Base-by-base conservation (phyloP, 2,113 vertebrate species). In the Strix uralensis region DNA sequence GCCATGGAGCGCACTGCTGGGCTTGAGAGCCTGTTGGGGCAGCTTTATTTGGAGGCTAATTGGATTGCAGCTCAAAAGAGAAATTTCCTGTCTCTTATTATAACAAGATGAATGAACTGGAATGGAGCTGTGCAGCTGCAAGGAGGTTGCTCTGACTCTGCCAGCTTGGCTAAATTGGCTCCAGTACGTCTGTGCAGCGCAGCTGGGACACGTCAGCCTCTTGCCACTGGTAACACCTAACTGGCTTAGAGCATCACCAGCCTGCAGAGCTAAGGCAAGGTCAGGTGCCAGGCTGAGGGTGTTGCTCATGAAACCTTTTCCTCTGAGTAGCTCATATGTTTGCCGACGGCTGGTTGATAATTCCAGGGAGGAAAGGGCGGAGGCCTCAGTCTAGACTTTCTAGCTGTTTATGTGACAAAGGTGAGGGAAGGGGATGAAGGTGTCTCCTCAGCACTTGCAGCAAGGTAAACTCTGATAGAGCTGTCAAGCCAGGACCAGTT, bases 11-110 rank as follows among this genome's bases (percentile, higher is more conserved):
- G 81, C 65, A 79, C 5, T 82, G 52, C 90, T 75, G 80, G 66
- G 57, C 71, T 83, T 78, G 1, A 84, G 84, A 75, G 95, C 65
- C 78, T 58, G 21, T 18, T 81, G 65, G 92, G 81, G 32, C 81
- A 51, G 85, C 65, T 96, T 85, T 75, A 62, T 93, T 94, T 72
- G 90, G 57, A 81, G 74, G 8, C 38, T 72, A 96, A 90, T 92
- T 71, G 74, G 70, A 52, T 87, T 94, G 58, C 34, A 57, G 65
- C 85, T 92, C 57, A 38, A 81, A 92, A 61, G 92, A 97, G 84
- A 94, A 51, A 14, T 93, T 88, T 96, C 85, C 92, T 90, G 78
- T 47, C 47, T 57, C 47, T 54, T 7, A 2, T 44, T 63, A 2
- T 54, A 59, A 40, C 7, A 8, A 62, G 62, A 6, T 42, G 59